Percentiles rank a stretch among this genome's conserved stretches.
Evolutionary conservation across 2,888 invertebrate genomes (phyloP).

Genomic region (Cheilosia pagana): DNA sequence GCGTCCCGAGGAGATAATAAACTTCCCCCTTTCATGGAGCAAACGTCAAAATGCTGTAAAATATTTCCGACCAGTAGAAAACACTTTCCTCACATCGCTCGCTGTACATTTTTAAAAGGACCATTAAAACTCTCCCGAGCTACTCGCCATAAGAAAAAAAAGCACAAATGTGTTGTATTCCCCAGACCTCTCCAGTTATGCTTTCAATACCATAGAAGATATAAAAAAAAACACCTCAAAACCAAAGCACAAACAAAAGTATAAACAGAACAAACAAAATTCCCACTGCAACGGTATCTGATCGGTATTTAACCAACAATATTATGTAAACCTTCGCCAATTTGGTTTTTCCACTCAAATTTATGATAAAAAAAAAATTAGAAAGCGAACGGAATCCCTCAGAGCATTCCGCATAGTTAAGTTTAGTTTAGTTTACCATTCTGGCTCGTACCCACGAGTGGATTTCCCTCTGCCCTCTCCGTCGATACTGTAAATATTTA

Average conservation of each 20-base stretch:
- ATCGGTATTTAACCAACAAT: slow-evolving; percentile 47
- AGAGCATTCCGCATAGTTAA: slow-evolving; percentile 53
- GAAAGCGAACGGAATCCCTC: slow-evolving; percentile 35
- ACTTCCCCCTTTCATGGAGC: no score
- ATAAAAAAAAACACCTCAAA: not conserved
- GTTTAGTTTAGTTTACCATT: slow-evolving; percentile 50
- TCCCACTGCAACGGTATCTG: slow-evolving; percentile 31
- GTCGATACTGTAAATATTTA: slow-evolving; percentile 40
- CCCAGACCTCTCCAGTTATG: not conserved
- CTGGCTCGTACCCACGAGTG: not conserved
- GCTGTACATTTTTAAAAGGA: slow-evolving; percentile 5
- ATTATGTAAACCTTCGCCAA: slow-evolving; percentile 46
- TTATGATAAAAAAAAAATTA: slow-evolving; percentile 16
- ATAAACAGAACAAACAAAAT: slow-evolving; percentile 20
- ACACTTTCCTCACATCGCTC: no score
- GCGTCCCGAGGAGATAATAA: no score
- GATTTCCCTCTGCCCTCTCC: not conserved
- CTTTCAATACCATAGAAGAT: not conserved
- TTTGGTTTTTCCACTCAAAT: slow-evolving; percentile 40
- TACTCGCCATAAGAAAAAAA: slow-evolving; percentile 3
- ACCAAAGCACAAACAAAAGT: slow-evolving; percentile 5
- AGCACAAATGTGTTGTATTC: not conserved
- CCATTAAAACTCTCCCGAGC: slow-evolving; percentile 1
- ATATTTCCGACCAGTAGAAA: no score
- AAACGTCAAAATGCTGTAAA: no score